Evolutionary conservation across 2,113 vertebrate species (phyloP).

Genomic region (Spea bombifrons): DNA sequence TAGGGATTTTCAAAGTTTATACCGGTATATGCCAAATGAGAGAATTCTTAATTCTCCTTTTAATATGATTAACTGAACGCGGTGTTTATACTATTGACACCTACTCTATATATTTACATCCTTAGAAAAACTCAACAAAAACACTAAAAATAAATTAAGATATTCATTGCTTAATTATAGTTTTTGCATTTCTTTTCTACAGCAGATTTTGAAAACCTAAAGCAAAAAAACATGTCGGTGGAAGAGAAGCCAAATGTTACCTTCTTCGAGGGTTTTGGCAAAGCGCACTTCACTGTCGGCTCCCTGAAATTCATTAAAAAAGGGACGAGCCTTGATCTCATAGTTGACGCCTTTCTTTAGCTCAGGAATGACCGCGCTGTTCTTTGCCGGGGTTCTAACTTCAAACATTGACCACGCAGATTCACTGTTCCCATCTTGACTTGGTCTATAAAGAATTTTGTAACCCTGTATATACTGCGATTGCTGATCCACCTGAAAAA

Average conservation of each 20-base stretch:
- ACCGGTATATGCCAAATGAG: no score
- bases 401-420: slow-evolving; percentile 91
- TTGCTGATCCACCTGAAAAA: slow-evolving; percentile 88
- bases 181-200: no score
- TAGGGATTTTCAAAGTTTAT: no score
- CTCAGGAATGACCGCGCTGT: slow-evolving; percentile 82
- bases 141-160: no score
- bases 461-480: slow-evolving; percentile 96
- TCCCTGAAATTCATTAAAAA: slow-evolving; percentile 98
- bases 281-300: slow-evolving; percentile 95
- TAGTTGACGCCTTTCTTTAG: slow-evolving; percentile 92
- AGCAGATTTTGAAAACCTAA: no score
- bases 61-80: no score
- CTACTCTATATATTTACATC: no score
- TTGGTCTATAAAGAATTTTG: slow-evolving; percentile 89
- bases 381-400: slow-evolving; percentile 86
- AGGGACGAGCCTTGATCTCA: slow-evolving; percentile 93
- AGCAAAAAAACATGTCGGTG: slow-evolving; percentile 57
- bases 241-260: slow-evolving; percentile 65
- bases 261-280: slow-evolving; percentile 95
- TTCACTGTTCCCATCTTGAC: slow-evolving; percentile 68
- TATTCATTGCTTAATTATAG: no score
- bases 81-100: no score
- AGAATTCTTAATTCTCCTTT: no score
- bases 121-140: no score